Conservation (phyloP, 2,113 vertebrate genomes). For the Phaetusa simplex region DNA sequence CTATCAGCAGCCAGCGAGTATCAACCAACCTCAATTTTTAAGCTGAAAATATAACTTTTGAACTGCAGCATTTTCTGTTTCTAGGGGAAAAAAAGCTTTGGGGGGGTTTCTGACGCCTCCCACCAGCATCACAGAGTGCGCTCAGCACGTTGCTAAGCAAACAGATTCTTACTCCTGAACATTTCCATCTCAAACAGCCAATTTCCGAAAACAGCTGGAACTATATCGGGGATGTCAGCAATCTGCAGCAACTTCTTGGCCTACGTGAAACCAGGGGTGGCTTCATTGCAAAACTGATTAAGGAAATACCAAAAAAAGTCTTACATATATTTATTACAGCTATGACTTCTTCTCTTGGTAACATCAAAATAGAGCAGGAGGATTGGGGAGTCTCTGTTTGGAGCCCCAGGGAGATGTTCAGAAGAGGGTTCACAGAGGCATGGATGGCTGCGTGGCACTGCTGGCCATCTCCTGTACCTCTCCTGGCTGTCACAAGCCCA, state of each 20-base stretch:
- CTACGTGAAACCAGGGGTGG: neutral
- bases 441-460: neutral
- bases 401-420: neutral
- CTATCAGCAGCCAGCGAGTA: neutral
- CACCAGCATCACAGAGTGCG: neutral
- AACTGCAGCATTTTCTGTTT: neutral
- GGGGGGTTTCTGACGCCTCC: neutral
- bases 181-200: neutral
- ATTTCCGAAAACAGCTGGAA: neutral
- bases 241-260: neutral
- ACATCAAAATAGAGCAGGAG: neutral
- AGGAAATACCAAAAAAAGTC: neutral
- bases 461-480: neutral
- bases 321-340: neutral
- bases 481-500: neutral
- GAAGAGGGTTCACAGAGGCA: neutral
- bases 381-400: neutral
- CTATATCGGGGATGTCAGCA: fast-evolving
- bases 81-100: neutral
- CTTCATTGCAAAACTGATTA: neutral
- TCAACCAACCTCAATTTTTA: neutral
- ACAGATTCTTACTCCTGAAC: neutral
- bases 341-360: neutral
- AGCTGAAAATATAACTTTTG: neutral
- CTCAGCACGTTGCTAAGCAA: neutral